These are phyloP conservation scores for Macrophya alboannulata DNA, from an alignment of 2,888 invertebrate genomes.

Conservation along the genomic window DNA sequence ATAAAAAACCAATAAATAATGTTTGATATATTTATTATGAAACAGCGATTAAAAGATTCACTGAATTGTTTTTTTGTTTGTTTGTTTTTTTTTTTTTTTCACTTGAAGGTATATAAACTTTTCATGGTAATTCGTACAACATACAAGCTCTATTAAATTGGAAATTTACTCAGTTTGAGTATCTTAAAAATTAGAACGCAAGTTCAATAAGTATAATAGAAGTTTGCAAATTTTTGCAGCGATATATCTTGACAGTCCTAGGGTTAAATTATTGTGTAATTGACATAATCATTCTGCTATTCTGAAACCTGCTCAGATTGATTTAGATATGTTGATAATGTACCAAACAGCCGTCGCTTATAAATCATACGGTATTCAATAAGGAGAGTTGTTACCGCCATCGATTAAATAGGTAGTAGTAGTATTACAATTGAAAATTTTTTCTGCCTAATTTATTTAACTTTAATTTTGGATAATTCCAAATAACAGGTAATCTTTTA, in stretches of 20 bases:
- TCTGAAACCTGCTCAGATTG: conserved; percentile 77
- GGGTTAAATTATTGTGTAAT: conserved; percentile 74
- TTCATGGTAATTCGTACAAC: conserved; percentile 60
- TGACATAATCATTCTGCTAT: conserved; percentile 75
- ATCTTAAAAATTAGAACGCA: conserved; percentile 69
- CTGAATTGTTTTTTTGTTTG: conserved; percentile 63
- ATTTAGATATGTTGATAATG: conserved; percentile 76
- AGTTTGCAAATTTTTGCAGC: conserved; percentile 65
- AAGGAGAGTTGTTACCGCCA: conserved; percentile 2
- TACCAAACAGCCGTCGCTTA: conserved; percentile 71
- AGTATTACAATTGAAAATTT: conserved; percentile 44
- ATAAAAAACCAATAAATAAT: conserved; percentile 63
- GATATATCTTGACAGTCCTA: conserved; percentile 71
- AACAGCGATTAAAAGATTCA: conserved; percentile 71
- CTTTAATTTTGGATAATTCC: conserved; percentile 65
- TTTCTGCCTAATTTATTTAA: conserved; percentile 55
- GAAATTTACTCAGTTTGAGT: conserved; percentile 65
- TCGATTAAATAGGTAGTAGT: conserved; percentile 11
- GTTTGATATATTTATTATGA: conserved; percentile 70
- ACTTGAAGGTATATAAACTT: conserved; percentile 60
- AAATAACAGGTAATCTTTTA: conserved; percentile 71
- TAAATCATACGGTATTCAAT: conserved; percentile 62
- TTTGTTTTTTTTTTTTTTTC: conserved; percentile 48
- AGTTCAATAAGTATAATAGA: conserved; percentile 63
- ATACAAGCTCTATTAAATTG: conserved; percentile 61